Conservation (phyloP, 2,797 vertebrate species). For the Spheniscus humboldti region DNA sequence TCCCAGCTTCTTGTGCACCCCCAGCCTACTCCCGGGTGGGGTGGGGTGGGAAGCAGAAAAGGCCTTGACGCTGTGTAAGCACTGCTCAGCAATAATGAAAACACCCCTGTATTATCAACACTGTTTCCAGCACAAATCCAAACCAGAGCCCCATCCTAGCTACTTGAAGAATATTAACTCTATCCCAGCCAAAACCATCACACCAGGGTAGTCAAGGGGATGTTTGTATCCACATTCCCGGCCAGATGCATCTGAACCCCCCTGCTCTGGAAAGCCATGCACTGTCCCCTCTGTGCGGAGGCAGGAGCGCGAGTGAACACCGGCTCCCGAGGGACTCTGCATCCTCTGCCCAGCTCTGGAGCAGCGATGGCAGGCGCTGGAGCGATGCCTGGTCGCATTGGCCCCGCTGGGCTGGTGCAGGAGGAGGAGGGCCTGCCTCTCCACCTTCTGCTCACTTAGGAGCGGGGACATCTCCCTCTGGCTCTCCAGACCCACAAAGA, state of each 20-base stretch:
- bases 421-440: neutral
- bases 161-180: no score
- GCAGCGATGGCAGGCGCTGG: rapidly evolving
- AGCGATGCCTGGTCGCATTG: rapidly evolving
- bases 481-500: neutral
- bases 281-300: neutral
- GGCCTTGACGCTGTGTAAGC: no score
- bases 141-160: no score
- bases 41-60: no score
- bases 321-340: rapidly evolving
- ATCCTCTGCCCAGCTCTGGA: neutral
- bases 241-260: no score
- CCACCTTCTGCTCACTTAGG: neutral
- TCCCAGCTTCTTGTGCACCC: no score
- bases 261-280: neutral
- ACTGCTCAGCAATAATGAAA: no score
- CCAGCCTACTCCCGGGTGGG: no score
- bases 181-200: no score
- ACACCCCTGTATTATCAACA: no score
- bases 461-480: rapidly evolving
- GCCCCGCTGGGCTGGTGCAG: neutral
- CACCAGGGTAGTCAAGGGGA: neutral
- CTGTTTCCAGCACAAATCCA: no score
- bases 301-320: rapidly evolving
- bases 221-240: neutral